Conservation (phyloP, 2,797 vertebrate species). For the Arnoldichthys spilopterus region DNA sequence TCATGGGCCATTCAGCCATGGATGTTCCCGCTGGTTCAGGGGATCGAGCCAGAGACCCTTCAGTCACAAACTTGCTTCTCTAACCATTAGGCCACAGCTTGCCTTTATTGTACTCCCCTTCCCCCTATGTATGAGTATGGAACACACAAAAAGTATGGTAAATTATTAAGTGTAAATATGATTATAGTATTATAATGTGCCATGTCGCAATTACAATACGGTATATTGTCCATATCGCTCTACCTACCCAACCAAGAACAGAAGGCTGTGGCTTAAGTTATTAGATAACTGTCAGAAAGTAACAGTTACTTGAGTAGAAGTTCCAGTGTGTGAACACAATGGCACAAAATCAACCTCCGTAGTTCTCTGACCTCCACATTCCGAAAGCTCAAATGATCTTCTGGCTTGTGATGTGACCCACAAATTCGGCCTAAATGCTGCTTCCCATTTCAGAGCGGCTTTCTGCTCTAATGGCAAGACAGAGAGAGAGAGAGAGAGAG, state of each 20-base stretch:
- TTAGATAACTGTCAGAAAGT: neutral
- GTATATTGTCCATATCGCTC: neutral
- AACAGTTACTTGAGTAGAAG: neutral
- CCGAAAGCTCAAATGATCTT: conserved; percentile 24
- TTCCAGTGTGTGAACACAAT: conserved; percentile 17
- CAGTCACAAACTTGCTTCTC: no score
- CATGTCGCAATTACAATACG: neutral
- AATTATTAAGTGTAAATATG: no score
- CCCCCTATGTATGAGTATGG: no score
- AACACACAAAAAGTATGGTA: no score
- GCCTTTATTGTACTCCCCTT: no score
- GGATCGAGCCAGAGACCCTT: no score
- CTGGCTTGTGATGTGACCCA: conserved; percentile 16
- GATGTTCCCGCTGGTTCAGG: no score
- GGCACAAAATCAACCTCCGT: conserved; percentile 1
- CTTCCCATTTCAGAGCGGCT: conserved; percentile 24
- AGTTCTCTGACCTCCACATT: conserved; percentile 12
- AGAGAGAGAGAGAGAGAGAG: conserved; percentile 22
- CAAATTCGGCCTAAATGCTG: conserved; percentile 28
- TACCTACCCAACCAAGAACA: neutral
- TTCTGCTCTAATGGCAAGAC: conserved; percentile 37
- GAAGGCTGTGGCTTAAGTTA: neutral
- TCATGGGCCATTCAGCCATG: no score
- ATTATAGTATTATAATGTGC: no score
- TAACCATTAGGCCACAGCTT: no score